Evolutionary conservation across 2,113 vertebrate species (phyloP), one percentile per base, ranked within the genome.

Genomic region (Hymenochirus boettgeri): DNA sequence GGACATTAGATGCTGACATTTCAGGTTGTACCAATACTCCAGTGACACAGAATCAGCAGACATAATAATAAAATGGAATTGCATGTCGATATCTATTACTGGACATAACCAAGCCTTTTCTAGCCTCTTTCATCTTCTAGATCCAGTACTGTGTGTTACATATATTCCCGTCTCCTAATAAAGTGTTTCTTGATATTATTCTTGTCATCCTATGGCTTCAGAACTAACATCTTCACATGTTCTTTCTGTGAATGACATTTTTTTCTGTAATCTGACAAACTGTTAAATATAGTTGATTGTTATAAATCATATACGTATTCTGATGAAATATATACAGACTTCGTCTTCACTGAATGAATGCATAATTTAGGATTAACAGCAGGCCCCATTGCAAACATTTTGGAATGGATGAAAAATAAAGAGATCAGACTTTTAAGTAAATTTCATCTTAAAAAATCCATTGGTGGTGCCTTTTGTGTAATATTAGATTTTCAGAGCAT

Each of bases 401-500:
- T 15, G 35, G 3, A 11, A 39, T 3, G 7, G 35, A 13, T 7
- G 10, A 10, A 31, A 31, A 31, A 31, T 6, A 31, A 31, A 31
- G 10, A 31, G 29, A 31, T 31, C n/a, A n/a, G n/a, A n/a, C n/a
- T 31, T 31, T 6, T 5, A 31, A 31, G 10, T 31, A 35, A 35
- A 35, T 1, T 15, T 4, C 39, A n/a, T 2, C 11, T 9, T 3
- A 39, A 3, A 42, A 42, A 42, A 42, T n/a, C 6, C 11, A 15
- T 42, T n/a, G 11, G 39, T 42, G 17, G 15, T 42, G 39, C 39
- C n/a, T 42, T 42, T n/a, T 42, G 39, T 42, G 39, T 21, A 11
- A 27, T 50, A 52, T 59, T 33, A 52, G 18, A 22, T 58, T 58
- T 66, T 23, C 33, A 27, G 63, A 52, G 23, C 25, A 52, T 29